Conservation (phyloP, 2,113 vertebrate species). For the Cebidichthys violaceus region DNA sequence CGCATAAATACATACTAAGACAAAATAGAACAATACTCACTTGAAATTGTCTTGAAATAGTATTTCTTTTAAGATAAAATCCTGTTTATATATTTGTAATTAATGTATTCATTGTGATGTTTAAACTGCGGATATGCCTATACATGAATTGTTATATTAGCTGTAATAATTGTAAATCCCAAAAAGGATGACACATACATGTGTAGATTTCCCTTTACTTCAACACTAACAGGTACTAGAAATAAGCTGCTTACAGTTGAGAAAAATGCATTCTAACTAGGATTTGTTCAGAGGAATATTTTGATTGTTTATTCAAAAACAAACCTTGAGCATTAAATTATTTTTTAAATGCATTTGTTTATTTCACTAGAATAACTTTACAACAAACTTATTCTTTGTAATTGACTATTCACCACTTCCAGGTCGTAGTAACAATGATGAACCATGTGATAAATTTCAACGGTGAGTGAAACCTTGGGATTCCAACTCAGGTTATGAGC, state of each 20-base stretch:
- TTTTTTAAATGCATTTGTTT: background rate
- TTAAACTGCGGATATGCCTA: background rate
- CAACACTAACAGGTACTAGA: background rate
- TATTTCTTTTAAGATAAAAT: background rate
- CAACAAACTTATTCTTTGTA: background rate
- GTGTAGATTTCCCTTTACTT: background rate
- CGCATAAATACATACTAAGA: background rate
- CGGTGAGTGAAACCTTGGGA: slow-evolving; percentile 19
- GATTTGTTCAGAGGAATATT: background rate
- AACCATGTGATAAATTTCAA: slow-evolving; percentile 26
- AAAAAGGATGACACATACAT: background rate
- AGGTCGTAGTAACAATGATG: background rate
- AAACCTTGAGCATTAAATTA: background rate
- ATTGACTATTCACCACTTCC: background rate
- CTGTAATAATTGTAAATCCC: background rate
- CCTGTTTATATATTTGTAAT: background rate
- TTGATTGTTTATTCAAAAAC: background rate
- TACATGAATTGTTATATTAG: background rate
- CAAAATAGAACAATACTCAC: background rate
- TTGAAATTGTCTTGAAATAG: background rate
- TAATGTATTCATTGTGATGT: background rate
- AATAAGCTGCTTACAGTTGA: background rate
- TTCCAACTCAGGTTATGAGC: slow-evolving; percentile 11
- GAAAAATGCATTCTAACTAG: background rate
- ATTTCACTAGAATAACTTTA: background rate